Evolutionary conservation across 2,797 vertebrate species (phyloP), one percentile per base, ranked within the genome.

Genomic region (Falco peregrinus): DNA sequence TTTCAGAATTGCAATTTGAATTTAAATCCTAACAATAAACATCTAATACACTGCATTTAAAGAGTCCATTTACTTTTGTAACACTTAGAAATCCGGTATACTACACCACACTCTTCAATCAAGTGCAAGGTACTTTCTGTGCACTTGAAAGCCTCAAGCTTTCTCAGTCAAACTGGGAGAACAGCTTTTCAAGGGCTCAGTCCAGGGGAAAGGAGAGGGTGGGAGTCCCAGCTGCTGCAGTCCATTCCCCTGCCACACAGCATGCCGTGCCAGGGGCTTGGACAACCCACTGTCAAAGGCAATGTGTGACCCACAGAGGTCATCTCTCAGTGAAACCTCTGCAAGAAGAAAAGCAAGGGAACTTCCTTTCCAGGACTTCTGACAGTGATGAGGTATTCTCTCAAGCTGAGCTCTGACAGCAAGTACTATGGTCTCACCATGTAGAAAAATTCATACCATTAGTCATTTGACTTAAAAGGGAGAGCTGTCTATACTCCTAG

Each of bases 241-340:
- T 10, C 28, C 0, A 1, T 41, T 50, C 25, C 16, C 63, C 26
- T 51, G 33, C 45, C 37, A 21, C 0, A 0, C 41, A 67, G 56
- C 10, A 3, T 2, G 1, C 51, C 3, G 0, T 24, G 43, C 37
- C 26, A 5, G 43, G 24, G 12, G 22, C 43, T 86, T 28, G 35
- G 39, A 35, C 35, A 47, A 13, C 29, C 11, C 18, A 8, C 33
- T 17, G 17, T 4, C 65, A 59, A 33, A 45, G 31, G 35, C 60
- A 54, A 9, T 0, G 8, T 4, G 4, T 10, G 25, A 41, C 61
- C 21, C 35, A 26, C 47, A 47, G 18, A 64, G 13, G 13, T 14
- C 5, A 19, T 24, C 26, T 43, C 37, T 28, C 18, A 26, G 15
- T 5, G 16, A 91, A 79, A 39, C 3, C 24, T 57, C 28, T 74